A percentile compares a stretch with the other conserved stretches of the same genome.
phyloP scores from a whole-genome alignment of 2,113 vertebrate species.

The Asarcornis scutulata region DNA sequence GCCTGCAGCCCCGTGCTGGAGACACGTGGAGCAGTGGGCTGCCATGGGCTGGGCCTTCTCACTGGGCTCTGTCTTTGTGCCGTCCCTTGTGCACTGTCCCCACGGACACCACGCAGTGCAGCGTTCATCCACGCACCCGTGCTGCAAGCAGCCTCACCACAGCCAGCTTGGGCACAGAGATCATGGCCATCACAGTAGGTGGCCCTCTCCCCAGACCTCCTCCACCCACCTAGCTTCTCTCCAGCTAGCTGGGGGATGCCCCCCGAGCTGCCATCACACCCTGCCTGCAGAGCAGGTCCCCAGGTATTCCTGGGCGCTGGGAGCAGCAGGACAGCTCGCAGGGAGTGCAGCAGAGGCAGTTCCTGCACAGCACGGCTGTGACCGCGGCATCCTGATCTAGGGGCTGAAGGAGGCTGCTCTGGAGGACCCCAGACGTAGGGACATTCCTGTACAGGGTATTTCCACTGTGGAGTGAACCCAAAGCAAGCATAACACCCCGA shows the following conservation, averaged over 20 bases:
- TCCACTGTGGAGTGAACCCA: fast-evolving
- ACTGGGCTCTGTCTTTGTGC: neutral
- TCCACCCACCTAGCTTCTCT: neutral
- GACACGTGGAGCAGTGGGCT: neutral
- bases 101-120: fast-evolving
- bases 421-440: fast-evolving
- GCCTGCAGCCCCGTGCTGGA: neutral
- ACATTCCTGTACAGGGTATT: fast-evolving
- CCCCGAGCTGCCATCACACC: neutral
- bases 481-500: neutral
- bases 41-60: neutral
- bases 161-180: neutral
- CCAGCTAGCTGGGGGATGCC: fast-evolving
- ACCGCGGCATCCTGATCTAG: too few relatives aligned
- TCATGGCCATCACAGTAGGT: fast-evolving
- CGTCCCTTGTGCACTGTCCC: fast-evolving
- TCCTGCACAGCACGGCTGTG: neutral
- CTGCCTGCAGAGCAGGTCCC: fast-evolving
- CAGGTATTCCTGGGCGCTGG: fast-evolving
- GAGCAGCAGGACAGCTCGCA: neutral
- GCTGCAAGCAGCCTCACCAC: neutral
- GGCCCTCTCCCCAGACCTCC: neutral
- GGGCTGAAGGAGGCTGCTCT: neutral
- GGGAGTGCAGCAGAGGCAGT: neutral
- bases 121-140: fast-evolving